These are phyloP conservation scores for Acanthosepion esculentum DNA, from an alignment of 2,888 invertebrate species.

Conservation along the genomic window DNA sequence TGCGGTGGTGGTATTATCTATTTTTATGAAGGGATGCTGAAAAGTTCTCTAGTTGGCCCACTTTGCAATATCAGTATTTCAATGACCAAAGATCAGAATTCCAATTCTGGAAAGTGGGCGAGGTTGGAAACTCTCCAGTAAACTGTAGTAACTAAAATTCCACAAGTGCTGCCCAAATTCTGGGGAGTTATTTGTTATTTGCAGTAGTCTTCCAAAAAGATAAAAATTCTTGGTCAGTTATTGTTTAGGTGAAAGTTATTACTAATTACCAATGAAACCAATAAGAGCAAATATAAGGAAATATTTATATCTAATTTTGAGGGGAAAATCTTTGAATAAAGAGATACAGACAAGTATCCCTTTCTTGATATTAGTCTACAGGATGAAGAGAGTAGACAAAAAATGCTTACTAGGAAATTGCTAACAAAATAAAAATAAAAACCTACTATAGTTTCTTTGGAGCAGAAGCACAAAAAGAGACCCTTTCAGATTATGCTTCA, in stretches of 20 bases:
- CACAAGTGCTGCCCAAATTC: background rate
- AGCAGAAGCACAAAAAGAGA: too few species aligned
- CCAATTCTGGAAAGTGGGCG: too few species aligned
- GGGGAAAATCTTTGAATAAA: background rate
- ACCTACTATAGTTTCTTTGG: too few species aligned
- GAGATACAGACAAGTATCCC: background rate
- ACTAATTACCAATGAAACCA: background rate
- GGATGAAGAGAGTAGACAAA: background rate
- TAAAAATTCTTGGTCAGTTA: background rate
- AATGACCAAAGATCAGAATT: too few species aligned
- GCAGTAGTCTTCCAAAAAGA: background rate
- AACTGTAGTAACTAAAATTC: background rate
- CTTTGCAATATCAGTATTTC: too few species aligned
- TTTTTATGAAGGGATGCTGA: too few species aligned
- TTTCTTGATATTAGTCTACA: background rate
- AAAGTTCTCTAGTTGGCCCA: too few species aligned
- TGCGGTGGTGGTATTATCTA: too few species aligned
- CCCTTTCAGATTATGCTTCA: too few species aligned
- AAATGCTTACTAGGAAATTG: background rate
- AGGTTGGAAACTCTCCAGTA: too few species aligned
- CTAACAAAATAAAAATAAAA: too few species aligned
- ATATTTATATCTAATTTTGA: background rate
- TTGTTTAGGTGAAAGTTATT: background rate
- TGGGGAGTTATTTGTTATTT: background rate
- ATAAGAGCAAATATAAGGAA: background rate